Evolutionary conservation across 1,140 invertebrate genomes (phyloP), one percentile per base, ranked within the genome.

Genomic region (Helicoverpa zea): DNA sequence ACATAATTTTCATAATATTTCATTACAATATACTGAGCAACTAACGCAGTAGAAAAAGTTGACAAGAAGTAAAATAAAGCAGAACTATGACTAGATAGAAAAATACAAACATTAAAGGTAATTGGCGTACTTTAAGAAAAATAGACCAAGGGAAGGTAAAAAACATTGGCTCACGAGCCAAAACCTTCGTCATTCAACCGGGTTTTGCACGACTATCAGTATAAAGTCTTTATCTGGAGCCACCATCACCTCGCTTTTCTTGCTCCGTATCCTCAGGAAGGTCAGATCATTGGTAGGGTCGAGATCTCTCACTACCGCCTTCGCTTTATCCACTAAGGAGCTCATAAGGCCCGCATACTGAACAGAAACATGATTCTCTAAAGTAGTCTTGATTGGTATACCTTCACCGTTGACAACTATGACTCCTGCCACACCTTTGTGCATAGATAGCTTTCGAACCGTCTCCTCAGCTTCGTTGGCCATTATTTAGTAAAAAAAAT

Each of bases 231-330:
- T 97, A 84, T 97, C 96, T 16, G 98, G 98, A 11, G 98, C 98
- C 9, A 99, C 97, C 96, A 99, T 97, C 61, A 99, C 97, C 96
- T 99, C 98, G 93, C 98, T 97, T 88, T 98, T 98, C 88, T 98
- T 98, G 63, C 98, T 98, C 82, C 98, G 95, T 64, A 99, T 96
- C 54, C 98, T 96, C 16, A 99, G 91, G 84, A 98, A 98, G 4
- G 96, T 97, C 49, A 98, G 95, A 86, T 98, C 98, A 91, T 98
- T 98, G 3, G 96, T 95, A n/a, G 97, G 96, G 89, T 98, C 98
- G 84, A 98, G 88, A 79, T 98, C 98, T 84, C 97, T 89, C 0
- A 98, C 96, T 29, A 97, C 96, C 78, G 96, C 96, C 56, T 97
- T 96, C 0, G 97, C 97, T 92, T 97, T 97, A 18, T 97, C 96